These are phyloP conservation scores for Hippocampus comes DNA, from an alignment of 2,113 vertebrate species.

Conservation along the genomic window DNA sequence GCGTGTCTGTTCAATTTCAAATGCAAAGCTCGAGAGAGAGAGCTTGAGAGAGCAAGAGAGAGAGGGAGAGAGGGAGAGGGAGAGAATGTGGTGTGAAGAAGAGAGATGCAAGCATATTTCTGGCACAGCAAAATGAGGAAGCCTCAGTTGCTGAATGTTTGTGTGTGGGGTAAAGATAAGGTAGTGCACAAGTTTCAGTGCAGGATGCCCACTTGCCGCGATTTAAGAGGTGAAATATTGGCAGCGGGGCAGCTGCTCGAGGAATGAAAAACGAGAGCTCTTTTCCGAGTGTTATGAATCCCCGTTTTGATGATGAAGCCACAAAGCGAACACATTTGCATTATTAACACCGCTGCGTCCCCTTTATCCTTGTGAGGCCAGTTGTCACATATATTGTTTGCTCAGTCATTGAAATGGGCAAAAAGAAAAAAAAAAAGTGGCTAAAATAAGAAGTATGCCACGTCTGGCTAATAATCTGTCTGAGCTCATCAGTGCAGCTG, in stretches of 20 bases:
- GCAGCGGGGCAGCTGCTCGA: conserved; percentile 83
- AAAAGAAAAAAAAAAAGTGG: conserved; percentile 48
- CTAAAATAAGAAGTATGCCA: conserved; percentile 71
- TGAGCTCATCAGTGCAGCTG: conserved; percentile 83
- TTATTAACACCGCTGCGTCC: conserved; percentile 52
- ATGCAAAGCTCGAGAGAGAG: conserved; percentile 97
- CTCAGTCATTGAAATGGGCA: conserved; percentile 15
- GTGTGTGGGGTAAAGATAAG: conserved; percentile 90
- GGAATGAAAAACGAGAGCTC: conserved; percentile 70
- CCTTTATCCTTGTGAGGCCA: conserved; percentile 5
- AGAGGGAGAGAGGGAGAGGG: conserved; percentile 74
- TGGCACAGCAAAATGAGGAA: conserved; percentile 80
- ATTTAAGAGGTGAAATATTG: conserved; percentile 84
- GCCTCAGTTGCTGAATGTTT: conserved; percentile 90
- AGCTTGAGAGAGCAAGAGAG: conserved; percentile 73
- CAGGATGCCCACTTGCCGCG: conserved; percentile 84
- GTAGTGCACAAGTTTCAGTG: conserved; percentile 84
- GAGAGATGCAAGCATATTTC: conserved; percentile 76
- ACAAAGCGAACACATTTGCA: conserved; percentile 75
- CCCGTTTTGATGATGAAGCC: conserved; percentile 79
- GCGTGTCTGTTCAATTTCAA: conserved; percentile 98
- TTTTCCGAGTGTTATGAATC: conserved; percentile 77
- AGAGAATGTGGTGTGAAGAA: conserved; percentile 49
- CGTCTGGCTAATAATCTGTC: conserved; percentile 89
- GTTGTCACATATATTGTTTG: conserved; percentile 13